Conservation (phyloP, 2,797 vertebrate species). For the Petrocephalus schoutedeni region DNA sequence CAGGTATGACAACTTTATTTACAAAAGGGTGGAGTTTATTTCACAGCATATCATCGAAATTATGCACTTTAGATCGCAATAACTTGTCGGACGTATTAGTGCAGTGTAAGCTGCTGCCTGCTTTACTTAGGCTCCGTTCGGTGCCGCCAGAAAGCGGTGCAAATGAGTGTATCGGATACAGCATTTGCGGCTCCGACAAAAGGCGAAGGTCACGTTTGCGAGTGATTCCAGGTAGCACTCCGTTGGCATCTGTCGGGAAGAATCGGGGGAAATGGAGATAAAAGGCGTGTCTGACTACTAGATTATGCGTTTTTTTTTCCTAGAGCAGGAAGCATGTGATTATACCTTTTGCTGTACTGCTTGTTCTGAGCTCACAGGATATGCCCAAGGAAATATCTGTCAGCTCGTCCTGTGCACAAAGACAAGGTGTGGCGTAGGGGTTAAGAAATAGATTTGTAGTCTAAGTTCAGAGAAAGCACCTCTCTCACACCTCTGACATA, state of each 20-base stretch:
- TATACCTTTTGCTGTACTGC: not conserved
- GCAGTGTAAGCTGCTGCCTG: not conserved
- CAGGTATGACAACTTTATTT: not conserved
- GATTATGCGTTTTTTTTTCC: not conserved
- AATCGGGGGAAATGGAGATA: not conserved
- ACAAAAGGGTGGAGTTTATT: not conserved
- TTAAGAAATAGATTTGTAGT: slow-evolving; percentile 9
- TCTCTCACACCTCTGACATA: not conserved
- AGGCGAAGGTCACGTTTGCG: not conserved
- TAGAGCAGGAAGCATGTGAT: slow-evolving; percentile 1
- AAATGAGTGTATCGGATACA: not conserved
- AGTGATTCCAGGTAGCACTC: not conserved
- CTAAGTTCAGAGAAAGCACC: not conserved
- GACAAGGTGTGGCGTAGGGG: not conserved
- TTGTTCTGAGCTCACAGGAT: slow-evolving; percentile 1
- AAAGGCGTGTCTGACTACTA: slow-evolving; percentile 7
- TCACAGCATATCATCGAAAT: not conserved
- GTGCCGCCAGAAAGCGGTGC: not conserved
- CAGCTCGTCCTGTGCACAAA: not conserved
- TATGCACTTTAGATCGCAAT: not conserved
- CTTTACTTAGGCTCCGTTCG: not conserved
- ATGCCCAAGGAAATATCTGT: slow-evolving; percentile 6
- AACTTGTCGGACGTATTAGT: not conserved
- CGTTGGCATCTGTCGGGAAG: not conserved
- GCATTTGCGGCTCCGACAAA: not conserved